These are phyloP conservation scores for Hyposoter dolosus DNA, from an alignment of 2,888 invertebrate species.

Conservation along the genomic window DNA sequence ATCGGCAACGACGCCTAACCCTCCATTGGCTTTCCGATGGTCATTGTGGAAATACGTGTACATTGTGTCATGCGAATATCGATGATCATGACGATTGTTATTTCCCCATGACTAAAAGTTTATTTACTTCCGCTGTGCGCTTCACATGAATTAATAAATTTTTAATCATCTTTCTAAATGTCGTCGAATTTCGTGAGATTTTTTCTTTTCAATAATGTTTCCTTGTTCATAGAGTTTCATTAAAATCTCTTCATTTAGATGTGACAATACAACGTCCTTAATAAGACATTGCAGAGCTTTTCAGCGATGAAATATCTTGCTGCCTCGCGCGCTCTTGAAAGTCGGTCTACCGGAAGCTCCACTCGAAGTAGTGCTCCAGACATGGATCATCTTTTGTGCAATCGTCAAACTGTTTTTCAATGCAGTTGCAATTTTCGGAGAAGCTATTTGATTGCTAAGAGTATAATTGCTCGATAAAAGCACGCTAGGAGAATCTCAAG, in stretches of 20 bases:
- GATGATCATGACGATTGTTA: not conserved
- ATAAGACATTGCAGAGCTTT: not conserved
- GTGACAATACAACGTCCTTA: not conserved
- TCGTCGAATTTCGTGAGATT: no score
- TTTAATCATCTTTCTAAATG: no score
- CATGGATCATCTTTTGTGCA: not conserved
- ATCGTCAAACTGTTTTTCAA: not conserved
- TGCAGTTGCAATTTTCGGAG: not conserved
- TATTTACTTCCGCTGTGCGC: not conserved
- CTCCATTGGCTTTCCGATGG: not conserved
- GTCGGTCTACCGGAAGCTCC: not conserved
- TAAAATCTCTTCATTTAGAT: no score
- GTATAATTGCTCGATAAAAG: not conserved
- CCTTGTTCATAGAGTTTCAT: no score
- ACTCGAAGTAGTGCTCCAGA: not conserved
- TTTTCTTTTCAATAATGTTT: no score
- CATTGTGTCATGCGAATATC: constrained; percentile 4
- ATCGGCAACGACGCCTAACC: not conserved
- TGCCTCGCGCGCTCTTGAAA: not conserved
- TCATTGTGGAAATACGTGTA: constrained; percentile 15
- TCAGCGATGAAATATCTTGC: not conserved
- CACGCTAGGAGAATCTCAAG: not conserved
- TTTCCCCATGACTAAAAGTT: not conserved
- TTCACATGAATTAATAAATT: no score
- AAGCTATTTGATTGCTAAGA: not conserved